Conservation (phyloP, 1,140 invertebrate genomes). For the Aphaenogaster ashmeadi region DNA sequence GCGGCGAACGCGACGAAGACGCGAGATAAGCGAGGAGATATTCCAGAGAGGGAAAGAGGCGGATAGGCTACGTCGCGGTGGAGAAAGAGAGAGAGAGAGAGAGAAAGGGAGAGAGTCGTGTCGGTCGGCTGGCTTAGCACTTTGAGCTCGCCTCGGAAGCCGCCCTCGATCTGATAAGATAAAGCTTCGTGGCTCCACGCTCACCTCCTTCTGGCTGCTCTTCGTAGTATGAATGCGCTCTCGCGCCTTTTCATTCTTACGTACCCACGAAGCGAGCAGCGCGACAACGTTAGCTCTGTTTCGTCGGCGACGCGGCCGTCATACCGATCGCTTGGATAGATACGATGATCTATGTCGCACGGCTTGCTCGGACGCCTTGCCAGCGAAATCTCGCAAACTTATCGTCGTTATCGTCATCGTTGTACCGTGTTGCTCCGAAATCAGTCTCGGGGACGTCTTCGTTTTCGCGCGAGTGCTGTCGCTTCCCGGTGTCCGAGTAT, state of each 20-base stretch:
- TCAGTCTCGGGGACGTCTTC: constrained; percentile 1
- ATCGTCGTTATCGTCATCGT: neutral
- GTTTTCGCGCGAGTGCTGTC: constrained; percentile 42
- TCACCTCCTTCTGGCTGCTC: constrained; percentile 33
- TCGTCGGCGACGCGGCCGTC: constrained; percentile 65
- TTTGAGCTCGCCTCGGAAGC: constrained; percentile 74
- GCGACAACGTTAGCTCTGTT: constrained; percentile 47
- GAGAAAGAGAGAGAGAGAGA: neutral
- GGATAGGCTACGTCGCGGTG: neutral
- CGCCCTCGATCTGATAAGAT: constrained; percentile 78
- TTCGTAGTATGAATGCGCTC: constrained; percentile 55
- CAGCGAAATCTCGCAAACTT: constrained; percentile 8
- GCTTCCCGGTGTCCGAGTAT: constrained; percentile 42
- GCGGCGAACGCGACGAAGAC: constrained; percentile 49
- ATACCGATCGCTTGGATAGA: constrained; percentile 66
- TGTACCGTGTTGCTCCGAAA: constrained; percentile 1
- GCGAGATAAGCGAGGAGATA: constrained; percentile 49
- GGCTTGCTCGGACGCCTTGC: constrained; percentile 73
- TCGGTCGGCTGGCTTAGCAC: constrained; percentile 71
- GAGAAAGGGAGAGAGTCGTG: constrained; percentile 23
- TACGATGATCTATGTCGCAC: constrained; percentile 77
- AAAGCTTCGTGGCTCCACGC: constrained; percentile 61
- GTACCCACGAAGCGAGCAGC: constrained; percentile 42
- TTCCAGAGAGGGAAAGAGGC: constrained; percentile 17
- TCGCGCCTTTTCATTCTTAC: constrained; percentile 33